Conservation (phyloP, 2,797 vertebrate genomes). For the Falco novaeseelandiae region DNA sequence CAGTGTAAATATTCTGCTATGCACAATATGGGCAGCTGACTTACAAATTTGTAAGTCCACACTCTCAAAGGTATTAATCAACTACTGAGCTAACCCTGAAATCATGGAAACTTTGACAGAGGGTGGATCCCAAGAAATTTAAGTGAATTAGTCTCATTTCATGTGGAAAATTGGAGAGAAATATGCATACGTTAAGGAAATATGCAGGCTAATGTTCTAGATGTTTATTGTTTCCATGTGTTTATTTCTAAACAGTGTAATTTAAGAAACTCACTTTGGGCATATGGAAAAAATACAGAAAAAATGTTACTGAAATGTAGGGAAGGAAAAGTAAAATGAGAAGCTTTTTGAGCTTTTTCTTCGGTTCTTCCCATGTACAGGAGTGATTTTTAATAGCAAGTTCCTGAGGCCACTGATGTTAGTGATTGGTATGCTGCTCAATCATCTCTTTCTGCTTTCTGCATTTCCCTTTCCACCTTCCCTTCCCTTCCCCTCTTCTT, state of each 20-base stretch:
- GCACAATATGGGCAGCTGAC: not conserved
- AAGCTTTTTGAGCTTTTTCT: not conserved
- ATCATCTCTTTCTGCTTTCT: not conserved
- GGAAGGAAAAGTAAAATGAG: not conserved
- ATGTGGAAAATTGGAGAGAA: conserved; percentile 71
- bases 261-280: conserved; percentile 44
- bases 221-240: conserved; percentile 75
- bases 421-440: not conserved
- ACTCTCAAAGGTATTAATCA: conserved; percentile 34
- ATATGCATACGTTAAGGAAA: conserved; percentile 73
- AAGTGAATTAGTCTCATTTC: conserved; percentile 68
- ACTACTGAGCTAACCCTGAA: conserved; percentile 44
- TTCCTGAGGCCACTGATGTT: not conserved
- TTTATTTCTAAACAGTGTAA: conserved; percentile 72
- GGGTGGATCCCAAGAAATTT: conserved; percentile 62
- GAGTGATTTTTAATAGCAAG: not conserved
- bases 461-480: not conserved
- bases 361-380: not conserved
- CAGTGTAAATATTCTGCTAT: not conserved
- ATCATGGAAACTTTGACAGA: conserved; percentile 56
- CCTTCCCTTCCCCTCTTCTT: no score
- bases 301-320: conserved; percentile 3
- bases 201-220: conserved; percentile 61
- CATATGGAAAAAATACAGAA: conserved; percentile 53
- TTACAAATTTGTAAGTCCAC: not conserved